phyloP scores from a whole-genome alignment of 2,113 vertebrate genomes.

The Alectura lathami region DNA sequence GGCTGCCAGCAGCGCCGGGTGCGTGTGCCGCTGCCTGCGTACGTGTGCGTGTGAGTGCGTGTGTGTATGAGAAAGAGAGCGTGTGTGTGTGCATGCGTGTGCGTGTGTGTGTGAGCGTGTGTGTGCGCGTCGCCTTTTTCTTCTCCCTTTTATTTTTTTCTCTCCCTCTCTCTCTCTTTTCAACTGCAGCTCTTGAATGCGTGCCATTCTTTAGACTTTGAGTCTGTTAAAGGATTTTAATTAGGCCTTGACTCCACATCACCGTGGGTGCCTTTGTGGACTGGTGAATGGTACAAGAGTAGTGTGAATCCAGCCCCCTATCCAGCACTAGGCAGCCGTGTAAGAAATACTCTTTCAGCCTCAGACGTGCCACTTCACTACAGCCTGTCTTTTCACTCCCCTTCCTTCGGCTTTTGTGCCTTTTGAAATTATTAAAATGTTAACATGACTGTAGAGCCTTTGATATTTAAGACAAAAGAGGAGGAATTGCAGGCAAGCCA shows the following conservation, averaged over 20 bases:
- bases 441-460: slow-evolving; percentile 92
- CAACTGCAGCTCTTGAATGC: slow-evolving; percentile 71
- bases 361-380: slow-evolving; percentile 83
- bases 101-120: neutral
- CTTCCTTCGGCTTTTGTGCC: slow-evolving; percentile 81
- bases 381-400: slow-evolving; percentile 81
- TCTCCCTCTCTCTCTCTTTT: neutral
- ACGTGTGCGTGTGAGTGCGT: neutral
- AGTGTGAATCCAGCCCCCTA: slow-evolving; percentile 78
- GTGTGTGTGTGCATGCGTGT: neutral
- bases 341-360: slow-evolving; percentile 80
- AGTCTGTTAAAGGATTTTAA: slow-evolving; percentile 87
- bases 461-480: slow-evolving; percentile 99
- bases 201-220: slow-evolving; percentile 74
- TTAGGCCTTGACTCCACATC: slow-evolving; percentile 84
- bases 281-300: slow-evolving; percentile 81
- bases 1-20: slow-evolving; percentile 57
- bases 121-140: neutral
- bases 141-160: neutral
- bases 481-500: slow-evolving; percentile 84
- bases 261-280: slow-evolving; percentile 80
- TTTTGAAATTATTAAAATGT: slow-evolving; percentile 98
- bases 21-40: neutral
- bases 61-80: too few species aligned
- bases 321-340: slow-evolving; percentile 74